Evolutionary conservation across 2,888 invertebrate species (phyloP).

Genomic region (Pristionchus japonicus): DNA sequence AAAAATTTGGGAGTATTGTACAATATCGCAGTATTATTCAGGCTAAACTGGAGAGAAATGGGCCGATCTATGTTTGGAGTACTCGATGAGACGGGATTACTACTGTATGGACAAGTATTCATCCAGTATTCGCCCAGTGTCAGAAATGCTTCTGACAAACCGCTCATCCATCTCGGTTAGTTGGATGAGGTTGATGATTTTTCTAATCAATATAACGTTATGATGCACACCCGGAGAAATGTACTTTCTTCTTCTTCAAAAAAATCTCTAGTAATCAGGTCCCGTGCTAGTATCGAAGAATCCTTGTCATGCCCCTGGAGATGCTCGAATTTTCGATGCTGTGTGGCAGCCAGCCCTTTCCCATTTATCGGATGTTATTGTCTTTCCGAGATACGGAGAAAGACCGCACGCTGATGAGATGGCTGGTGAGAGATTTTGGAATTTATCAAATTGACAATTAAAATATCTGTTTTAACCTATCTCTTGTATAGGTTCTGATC

Average conservation of each 20-base stretch:
- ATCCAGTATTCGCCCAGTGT: constrained; percentile 65
- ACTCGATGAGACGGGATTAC: constrained; percentile 73
- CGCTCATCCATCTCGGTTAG: constrained; percentile 51
- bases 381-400: constrained; percentile 76
- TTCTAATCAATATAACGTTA: background rate
- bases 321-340: constrained; percentile 74
- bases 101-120: constrained; percentile 73
- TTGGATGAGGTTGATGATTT: background rate
- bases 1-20: no score
- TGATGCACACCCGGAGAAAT: no score
- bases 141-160: constrained; percentile 52
- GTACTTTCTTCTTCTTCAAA: no score
- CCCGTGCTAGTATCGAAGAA: constrained; percentile 76
- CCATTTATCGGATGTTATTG: constrained; percentile 75
- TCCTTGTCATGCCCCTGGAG: constrained; percentile 77
- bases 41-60: constrained; percentile 48
- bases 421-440: constrained; percentile 66
- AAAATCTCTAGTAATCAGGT: constrained; percentile 50
- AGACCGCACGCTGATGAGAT: constrained; percentile 77
- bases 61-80: constrained; percentile 75
- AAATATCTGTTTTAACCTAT: no score
- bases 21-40: no score
- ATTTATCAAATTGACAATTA: no score
- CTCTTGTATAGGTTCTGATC: constrained; percentile 75
- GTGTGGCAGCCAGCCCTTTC: constrained; percentile 65